These are phyloP conservation scores for Dromococcyx pavoninus DNA, from an alignment of 2,797 vertebrate species.

Conservation along the genomic window DNA sequence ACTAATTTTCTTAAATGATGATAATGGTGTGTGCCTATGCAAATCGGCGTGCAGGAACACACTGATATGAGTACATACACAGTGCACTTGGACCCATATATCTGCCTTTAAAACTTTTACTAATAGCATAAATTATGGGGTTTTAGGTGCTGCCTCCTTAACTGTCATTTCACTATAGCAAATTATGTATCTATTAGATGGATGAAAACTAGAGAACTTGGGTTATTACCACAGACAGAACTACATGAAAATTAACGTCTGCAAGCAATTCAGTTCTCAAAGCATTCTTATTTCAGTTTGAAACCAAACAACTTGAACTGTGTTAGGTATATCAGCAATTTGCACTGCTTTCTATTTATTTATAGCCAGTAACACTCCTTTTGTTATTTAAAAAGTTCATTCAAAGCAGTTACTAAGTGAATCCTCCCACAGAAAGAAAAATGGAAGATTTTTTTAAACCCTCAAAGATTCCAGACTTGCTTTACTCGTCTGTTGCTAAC, in stretches of 20 bases:
- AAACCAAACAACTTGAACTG: neutral
- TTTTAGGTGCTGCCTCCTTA: neutral
- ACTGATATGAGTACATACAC: no score
- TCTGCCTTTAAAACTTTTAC: neutral
- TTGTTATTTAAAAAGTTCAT: conserved; percentile 3
- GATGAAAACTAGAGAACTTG: neutral
- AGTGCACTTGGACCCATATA: neutral
- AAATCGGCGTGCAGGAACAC: neutral
- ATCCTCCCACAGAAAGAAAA: conserved; percentile 21
- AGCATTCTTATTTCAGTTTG: neutral
- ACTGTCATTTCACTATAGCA: neutral
- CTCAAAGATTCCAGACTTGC: conserved; percentile 18
- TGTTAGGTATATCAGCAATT: neutral
- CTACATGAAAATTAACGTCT: neutral
- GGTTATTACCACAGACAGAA: neutral
- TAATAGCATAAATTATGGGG: no score
- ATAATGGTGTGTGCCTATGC: neutral
- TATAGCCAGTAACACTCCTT: neutral
- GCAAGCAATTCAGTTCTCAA: neutral
- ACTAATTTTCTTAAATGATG: neutral
- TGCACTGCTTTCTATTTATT: conserved; percentile 28
- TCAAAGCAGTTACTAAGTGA: neutral
- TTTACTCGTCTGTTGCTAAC: conserved; percentile 19
- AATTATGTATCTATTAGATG: neutral
- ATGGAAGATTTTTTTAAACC: neutral